Evolutionary conservation across 2,888 invertebrate genomes (phyloP).

Genomic region (Agrotis segetum): DNA sequence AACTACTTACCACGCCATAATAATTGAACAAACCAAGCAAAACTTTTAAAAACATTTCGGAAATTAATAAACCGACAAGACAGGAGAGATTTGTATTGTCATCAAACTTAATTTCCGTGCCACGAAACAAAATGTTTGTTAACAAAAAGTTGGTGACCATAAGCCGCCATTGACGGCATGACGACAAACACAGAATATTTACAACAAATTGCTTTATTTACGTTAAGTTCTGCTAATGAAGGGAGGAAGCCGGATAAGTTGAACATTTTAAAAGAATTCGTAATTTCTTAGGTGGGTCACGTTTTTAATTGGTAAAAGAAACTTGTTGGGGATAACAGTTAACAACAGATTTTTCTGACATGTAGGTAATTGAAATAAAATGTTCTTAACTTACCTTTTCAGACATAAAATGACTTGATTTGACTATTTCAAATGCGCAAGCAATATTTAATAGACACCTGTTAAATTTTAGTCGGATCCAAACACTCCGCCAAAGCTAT

Average conservation of each 20-base stretch:
- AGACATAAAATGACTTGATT: no score
- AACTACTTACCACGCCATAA: background rate
- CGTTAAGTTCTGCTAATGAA: constrained; percentile 41
- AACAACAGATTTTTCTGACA: no score
- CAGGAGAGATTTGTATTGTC: constrained; percentile 42
- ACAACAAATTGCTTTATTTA: constrained; percentile 50
- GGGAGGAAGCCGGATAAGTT: constrained; percentile 27
- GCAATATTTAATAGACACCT: background rate
- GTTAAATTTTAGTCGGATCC: background rate
- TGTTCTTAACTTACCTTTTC: no score
- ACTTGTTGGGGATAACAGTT: background rate
- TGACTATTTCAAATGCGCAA: no score
- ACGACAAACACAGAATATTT: constrained; percentile 35
- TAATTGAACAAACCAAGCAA: background rate
- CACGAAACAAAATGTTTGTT: constrained; percentile 17
- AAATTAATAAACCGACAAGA: constrained; percentile 24
- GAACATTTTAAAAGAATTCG: background rate
- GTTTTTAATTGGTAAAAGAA: constrained; percentile 3
- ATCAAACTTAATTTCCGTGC: constrained; percentile 41
- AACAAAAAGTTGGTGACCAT: constrained; percentile 39
- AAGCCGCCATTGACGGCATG: constrained; percentile 45
- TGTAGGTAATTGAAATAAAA: no score
- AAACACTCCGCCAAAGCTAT: background rate
- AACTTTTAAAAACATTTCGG: constrained; percentile 2
- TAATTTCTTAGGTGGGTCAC: background rate